Evolutionary conservation across 1,140 invertebrate genomes (phyloP).

Genomic region (Diachasma alloeum): DNA sequence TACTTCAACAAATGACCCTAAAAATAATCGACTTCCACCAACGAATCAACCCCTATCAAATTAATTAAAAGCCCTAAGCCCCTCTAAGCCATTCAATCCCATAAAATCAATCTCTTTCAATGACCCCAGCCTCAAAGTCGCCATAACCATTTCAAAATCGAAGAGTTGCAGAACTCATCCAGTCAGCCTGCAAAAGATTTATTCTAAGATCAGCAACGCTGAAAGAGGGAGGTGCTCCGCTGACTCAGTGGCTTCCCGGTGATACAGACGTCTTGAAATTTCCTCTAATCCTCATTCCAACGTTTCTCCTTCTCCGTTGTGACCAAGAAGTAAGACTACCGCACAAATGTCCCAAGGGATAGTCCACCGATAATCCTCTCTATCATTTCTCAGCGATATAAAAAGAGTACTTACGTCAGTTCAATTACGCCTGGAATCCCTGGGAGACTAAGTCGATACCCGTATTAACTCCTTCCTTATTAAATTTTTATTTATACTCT

Average conservation of each 20-base stretch:
- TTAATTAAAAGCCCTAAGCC: not conserved
- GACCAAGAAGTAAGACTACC: not conserved
- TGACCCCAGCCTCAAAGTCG: not conserved
- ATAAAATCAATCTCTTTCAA: not conserved
- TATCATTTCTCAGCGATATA: conserved; percentile 34
- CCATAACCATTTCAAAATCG: not conserved
- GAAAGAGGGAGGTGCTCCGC: not conserved
- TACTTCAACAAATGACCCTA: too few species aligned
- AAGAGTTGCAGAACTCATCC: not conserved
- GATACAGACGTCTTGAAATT: conserved; percentile 17
- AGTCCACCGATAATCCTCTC: conserved; percentile 45
- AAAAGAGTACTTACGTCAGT: conserved; percentile 50
- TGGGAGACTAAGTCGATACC: too few species aligned
- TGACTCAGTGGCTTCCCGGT: not conserved
- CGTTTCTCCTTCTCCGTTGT: conserved; percentile 9
- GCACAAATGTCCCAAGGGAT: conserved; percentile 40
- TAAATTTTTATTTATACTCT: too few species aligned
- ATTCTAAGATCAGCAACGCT: not conserved
- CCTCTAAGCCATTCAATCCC: not conserved
- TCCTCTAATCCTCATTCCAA: not conserved
- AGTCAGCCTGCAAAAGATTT: not conserved
- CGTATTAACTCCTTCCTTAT: too few species aligned
- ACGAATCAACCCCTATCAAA: too few species aligned
- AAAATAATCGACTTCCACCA: too few species aligned
- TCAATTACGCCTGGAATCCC: conserved; percentile 46